These are phyloP conservation scores for Galeopterus variegatus DNA, from an alignment of 2,113 vertebrate genomes.

Conservation along the genomic window DNA sequence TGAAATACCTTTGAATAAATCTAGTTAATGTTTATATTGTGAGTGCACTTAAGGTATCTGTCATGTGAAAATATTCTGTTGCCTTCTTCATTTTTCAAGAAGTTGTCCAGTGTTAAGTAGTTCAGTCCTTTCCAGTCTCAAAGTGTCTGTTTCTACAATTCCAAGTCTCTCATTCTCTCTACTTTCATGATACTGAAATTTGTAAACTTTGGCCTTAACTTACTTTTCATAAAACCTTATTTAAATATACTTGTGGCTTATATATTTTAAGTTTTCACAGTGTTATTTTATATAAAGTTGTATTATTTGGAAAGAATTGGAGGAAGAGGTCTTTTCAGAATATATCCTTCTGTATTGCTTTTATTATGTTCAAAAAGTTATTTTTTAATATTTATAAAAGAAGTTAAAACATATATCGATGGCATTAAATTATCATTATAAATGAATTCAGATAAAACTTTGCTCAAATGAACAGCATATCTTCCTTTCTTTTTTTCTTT, in stretches of 20 bases:
- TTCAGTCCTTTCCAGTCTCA: not conserved
- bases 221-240: not conserved
- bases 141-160: not conserved
- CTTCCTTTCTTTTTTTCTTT: not conserved
- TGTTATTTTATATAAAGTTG: not conserved
- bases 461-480: not conserved
- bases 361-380: not conserved
- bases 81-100: not conserved
- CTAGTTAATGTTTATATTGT: not conserved
- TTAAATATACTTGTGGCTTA: not conserved
- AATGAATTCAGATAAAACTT: constrained; percentile 25
- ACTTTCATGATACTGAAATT: not conserved
- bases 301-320: not conserved
- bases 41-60: not conserved
- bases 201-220: not conserved
- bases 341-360: not conserved
- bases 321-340: not conserved
- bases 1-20: not conserved
- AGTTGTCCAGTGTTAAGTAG: not conserved
- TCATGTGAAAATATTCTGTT: not conserved
- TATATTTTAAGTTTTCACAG: not conserved
- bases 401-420: constrained; percentile 34
- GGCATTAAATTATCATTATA: constrained; percentile 18
- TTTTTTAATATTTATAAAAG: not conserved
- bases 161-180: not conserved